These are phyloP conservation scores for Luidia sarsii DNA, from an alignment of 53 echinoderm and acorn worm genomes.

Conservation along the genomic window DNA sequence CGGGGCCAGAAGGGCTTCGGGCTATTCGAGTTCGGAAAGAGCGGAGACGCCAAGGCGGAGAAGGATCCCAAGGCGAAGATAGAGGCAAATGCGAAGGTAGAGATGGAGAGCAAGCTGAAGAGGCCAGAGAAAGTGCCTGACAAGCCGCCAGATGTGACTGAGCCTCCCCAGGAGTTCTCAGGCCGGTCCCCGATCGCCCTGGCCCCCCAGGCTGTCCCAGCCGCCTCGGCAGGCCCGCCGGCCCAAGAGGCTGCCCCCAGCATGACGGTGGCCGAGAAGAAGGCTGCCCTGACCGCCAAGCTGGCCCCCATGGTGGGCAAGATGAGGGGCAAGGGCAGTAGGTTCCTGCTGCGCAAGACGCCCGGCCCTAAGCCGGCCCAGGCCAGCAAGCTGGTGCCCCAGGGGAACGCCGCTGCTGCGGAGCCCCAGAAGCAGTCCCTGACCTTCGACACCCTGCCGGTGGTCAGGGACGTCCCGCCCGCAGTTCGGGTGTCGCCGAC, in stretches of 20 bases:
- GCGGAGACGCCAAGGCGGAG: not conserved
- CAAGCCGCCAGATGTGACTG: not conserved
- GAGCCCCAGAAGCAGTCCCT: constrained; percentile 28
- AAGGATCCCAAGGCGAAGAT: not conserved
- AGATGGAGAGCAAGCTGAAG: not conserved
- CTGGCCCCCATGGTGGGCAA: constrained; percentile 49
- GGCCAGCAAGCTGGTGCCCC: constrained; percentile 27
- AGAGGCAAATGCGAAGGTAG: not conserved
- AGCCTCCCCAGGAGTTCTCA: not conserved
- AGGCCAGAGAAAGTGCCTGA: not conserved
- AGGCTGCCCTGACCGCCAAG: constrained; percentile 44
- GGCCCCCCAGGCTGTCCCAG: not conserved
- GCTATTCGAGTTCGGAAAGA: constrained; percentile 43
- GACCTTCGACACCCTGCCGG: constrained; percentile 53
- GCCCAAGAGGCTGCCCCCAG: not conserved
- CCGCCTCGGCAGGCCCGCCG: not conserved
- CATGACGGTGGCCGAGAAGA: constrained; percentile 21
- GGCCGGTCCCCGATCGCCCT: not conserved
- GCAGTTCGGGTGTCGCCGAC: constrained; percentile 6
- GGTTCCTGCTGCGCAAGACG: constrained; percentile 31
- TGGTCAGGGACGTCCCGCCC: constrained; percentile 3
- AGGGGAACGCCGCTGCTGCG: not conserved
- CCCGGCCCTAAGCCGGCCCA: constrained; percentile 5
- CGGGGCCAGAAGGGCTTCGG: constrained; percentile 46
- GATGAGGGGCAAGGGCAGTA: constrained; percentile 38